Percentiles rank a stretch among this genome's conserved stretches.
Evolutionary conservation across 2,113 vertebrate species (phyloP).

Genomic region (Hippocampus zosterae): DNA sequence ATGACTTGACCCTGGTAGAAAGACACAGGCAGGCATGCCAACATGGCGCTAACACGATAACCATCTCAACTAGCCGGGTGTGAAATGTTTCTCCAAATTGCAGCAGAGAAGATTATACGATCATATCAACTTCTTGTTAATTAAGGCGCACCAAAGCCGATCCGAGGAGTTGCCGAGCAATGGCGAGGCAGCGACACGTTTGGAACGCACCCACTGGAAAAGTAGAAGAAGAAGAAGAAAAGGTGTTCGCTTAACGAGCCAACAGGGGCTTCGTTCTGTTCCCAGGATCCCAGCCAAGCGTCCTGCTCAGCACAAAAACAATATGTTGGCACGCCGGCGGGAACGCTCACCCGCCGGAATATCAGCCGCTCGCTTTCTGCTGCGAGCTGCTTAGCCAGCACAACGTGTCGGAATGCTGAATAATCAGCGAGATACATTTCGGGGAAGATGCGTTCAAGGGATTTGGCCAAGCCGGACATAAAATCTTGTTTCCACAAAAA

Average conservation of each 20-base stretch:
- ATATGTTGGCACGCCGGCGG: conserved; percentile 58
- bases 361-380: conserved; percentile 42
- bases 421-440: not conserved
- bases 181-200: conserved; percentile 12
- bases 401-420: not conserved
- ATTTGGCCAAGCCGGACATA: too few relatives aligned
- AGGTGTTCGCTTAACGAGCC: conserved; percentile 10
- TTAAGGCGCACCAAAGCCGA: not conserved
- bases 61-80: not conserved
- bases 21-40: not conserved
- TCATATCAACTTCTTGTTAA: conserved; percentile 1
- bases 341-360: conserved; percentile 41
- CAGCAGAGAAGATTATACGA: not conserved
- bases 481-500: too few relatives aligned
- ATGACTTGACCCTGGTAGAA: not conserved
- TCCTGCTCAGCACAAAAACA: conserved; percentile 65
- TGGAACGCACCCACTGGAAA: conserved; percentile 9
- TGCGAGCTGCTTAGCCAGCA: conserved; percentile 28
- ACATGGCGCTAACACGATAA: not conserved
- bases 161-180: conserved; percentile 32
- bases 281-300: conserved; percentile 55
- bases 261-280: conserved; percentile 46
- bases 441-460: not conserved
- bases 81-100: not conserved
- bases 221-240: not conserved